Evolutionary conservation across 1,140 invertebrate species (phyloP).

Genomic region (Mycetomoellerius zeteki): DNA sequence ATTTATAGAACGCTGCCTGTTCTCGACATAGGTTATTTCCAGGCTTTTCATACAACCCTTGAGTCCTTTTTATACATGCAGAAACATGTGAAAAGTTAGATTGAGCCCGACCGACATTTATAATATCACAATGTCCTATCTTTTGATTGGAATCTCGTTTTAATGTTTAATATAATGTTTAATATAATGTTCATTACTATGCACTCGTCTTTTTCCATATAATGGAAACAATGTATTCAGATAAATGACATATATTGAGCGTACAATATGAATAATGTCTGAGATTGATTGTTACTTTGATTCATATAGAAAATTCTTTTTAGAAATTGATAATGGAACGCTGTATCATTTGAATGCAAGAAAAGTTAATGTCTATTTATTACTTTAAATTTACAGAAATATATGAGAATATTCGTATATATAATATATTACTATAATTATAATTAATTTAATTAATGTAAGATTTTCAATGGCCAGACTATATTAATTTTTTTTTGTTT

Average conservation of each 20-base stretch:
- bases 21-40: neutral
- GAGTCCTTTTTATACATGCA: slow-evolving; percentile 27
- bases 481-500: too few relatives aligned
- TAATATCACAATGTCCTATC: neutral
- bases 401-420: neutral
- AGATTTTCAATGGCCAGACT: neutral
- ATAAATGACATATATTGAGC: neutral
- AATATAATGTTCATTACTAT: neutral
- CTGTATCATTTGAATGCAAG: neutral
- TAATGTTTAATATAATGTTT: neutral
- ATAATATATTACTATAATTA: neutral
- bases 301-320: neutral
- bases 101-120: slow-evolving; percentile 9
- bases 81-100: slow-evolving; percentile 19
- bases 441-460: slow-evolving; percentile 6
- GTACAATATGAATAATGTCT: neutral
- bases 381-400: neutral
- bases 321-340: neutral
- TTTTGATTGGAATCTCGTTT: neutral
- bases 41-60: neutral
- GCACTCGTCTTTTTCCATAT: neutral
- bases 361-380: neutral
- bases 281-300: neutral
- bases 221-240: neutral
- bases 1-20: slow-evolving; percentile 27